Percentiles rank a stretch among this genome's conserved stretches.
Evolutionary conservation across 1,140 invertebrate species (phyloP).

Genomic region (Drosophila takahashii): DNA sequence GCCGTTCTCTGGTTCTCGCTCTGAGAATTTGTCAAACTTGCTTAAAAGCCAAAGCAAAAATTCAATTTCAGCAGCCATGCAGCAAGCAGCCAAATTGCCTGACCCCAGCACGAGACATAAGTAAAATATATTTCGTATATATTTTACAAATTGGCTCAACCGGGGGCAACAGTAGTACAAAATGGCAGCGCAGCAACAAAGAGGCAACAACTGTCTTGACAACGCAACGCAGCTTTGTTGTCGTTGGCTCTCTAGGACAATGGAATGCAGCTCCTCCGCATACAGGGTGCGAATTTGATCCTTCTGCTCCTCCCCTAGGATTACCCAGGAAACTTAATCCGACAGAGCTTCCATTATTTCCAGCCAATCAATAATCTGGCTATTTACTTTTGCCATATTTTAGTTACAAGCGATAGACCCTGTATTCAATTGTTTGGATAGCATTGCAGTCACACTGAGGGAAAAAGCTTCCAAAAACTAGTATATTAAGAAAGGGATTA

Average conservation of each 20-base stretch:
- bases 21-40: slow-evolving; percentile 77
- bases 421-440: slow-evolving; percentile 17
- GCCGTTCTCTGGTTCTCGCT: slow-evolving; percentile 53
- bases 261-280: slow-evolving; percentile 12
- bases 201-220: slow-evolving; percentile 63
- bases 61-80: slow-evolving; percentile 70
- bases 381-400: slow-evolving; percentile 1
- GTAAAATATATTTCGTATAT: slow-evolving; percentile 66
- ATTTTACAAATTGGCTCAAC: slow-evolving; percentile 80
- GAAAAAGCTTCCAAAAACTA: neutral
- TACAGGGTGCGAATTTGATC: slow-evolving; percentile 25
- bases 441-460: neutral
- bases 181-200: slow-evolving; percentile 44
- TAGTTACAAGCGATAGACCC: neutral
- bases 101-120: slow-evolving; percentile 57
- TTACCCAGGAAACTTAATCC: slow-evolving; percentile 5
- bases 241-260: slow-evolving; percentile 50
- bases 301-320: neutral
- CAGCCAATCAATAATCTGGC: neutral
- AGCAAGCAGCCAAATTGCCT: slow-evolving; percentile 52
- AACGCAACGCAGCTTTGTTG: slow-evolving; percentile 55
- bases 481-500: neutral
- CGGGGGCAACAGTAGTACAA: slow-evolving; percentile 41
- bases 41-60: slow-evolving; percentile 66
- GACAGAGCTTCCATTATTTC: neutral